Percentiles rank a stretch among this genome's conserved stretches.
Evolutionary conservation across 2,113 vertebrate genomes (phyloP).

Genomic region (Pterophyllum scalare): DNA sequence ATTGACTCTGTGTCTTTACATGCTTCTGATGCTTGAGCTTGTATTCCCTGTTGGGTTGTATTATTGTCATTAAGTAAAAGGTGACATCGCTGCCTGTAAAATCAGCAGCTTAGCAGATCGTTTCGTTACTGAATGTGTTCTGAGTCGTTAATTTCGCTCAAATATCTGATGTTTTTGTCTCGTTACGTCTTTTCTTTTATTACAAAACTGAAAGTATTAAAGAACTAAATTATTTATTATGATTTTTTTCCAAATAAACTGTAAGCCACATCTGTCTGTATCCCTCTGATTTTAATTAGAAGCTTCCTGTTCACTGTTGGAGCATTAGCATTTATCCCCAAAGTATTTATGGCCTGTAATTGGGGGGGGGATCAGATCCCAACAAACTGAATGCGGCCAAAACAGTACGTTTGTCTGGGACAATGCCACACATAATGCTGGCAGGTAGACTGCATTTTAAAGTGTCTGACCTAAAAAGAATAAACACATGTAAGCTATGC

Average conservation of each 20-base stretch:
- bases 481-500: too few relatives aligned
- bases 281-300: neutral
- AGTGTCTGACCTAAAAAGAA: too few relatives aligned
- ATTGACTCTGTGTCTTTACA: neutral
- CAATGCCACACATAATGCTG: neutral
- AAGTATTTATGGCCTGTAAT: neutral
- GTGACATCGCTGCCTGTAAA: neutral
- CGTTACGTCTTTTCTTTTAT: neutral
- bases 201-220: conserved; percentile 52
- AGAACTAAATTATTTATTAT: conserved; percentile 58
- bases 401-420: neutral
- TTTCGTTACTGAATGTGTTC: conserved; percentile 6
- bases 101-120: neutral
- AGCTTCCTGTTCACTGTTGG: neutral
- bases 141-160: conserved; percentile 6
- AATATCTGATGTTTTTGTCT: neutral
- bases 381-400: neutral
- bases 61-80: neutral
- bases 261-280: neutral
- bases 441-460: neutral
- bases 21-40: neutral
- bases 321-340: neutral
- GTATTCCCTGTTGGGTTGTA: neutral
- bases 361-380: neutral
- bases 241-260: conserved; percentile 53